These are phyloP conservation scores for Zaprionus obscuricornis DNA, from an alignment of 2,888 invertebrate genomes.

Conservation along the genomic window DNA sequence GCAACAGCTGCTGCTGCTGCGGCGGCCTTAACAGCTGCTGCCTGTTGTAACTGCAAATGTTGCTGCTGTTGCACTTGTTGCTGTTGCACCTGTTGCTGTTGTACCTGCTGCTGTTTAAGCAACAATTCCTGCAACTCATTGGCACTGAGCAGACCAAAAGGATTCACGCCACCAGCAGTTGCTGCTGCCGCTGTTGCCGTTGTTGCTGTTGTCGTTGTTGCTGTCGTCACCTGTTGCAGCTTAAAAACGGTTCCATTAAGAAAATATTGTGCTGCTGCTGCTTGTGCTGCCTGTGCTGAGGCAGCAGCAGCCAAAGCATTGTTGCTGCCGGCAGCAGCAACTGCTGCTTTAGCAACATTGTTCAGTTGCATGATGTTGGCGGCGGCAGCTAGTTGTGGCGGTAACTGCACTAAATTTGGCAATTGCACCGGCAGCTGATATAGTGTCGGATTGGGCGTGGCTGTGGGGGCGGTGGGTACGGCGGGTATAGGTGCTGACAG, in stretches of 20 bases:
- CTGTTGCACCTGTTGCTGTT: conserved; percentile 49
- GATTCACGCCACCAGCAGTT: conserved; percentile 62
- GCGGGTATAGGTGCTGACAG: conserved; percentile 39
- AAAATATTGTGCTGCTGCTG: conserved; percentile 82
- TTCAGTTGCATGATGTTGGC: conserved; percentile 84
- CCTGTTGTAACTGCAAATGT: conserved; percentile 51
- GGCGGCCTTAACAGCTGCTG: conserved; percentile 49
- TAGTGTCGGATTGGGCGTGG: conserved; percentile 77
- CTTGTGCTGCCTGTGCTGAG: conserved; percentile 76
- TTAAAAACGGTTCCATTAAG: conserved; percentile 83
- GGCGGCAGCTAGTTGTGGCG: conserved; percentile 85
- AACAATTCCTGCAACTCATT: conserved; percentile 75
- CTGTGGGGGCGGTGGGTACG: conserved; percentile 22
- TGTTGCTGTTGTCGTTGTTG: conserved; percentile 80
- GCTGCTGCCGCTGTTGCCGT: conserved; percentile 75
- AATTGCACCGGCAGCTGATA: conserved; percentile 86
- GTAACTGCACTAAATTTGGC: conserved; percentile 87
- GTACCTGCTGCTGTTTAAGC: conserved; percentile 72
- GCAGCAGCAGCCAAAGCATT: conserved; percentile 66
- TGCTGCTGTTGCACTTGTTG: conserved; percentile 53
- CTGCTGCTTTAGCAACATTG: conserved; percentile 80
- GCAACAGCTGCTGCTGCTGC: conserved; percentile 37
- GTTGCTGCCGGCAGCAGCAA: conserved; percentile 66
- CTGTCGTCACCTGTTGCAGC: conserved; percentile 81
- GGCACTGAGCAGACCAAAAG: conserved; percentile 73